Percentiles rank a stretch among this genome's conserved stretches.
Evolutionary conservation across 2,888 invertebrate species (phyloP).

Genomic region (Laothoe populi): DNA sequence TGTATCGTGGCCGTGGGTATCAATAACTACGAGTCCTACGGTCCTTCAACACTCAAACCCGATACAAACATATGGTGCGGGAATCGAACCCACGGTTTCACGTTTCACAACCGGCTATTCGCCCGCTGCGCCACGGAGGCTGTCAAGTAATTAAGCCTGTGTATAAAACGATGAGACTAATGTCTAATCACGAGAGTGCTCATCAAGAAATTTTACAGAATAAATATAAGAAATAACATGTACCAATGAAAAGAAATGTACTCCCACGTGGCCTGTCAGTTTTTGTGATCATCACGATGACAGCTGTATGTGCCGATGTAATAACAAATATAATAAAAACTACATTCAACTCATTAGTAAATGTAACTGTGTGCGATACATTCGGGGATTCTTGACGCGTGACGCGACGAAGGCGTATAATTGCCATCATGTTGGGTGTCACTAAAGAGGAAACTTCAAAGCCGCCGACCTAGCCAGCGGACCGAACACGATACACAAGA

Average conservation of each 20-base stretch:
- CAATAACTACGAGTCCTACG: too few species aligned
- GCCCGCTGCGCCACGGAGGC: too few species aligned
- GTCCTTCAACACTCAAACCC: too few species aligned
- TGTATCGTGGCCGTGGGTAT: too few species aligned
- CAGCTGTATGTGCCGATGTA: background rate
- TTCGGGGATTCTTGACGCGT: slow-evolving; percentile 35
- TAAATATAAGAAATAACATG: background rate
- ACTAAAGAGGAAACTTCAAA: slow-evolving; percentile 36
- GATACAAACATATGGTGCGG: too few species aligned
- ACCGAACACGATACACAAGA: slow-evolving; percentile 6
- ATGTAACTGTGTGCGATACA: slow-evolving; percentile 20
- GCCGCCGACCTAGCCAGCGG: slow-evolving; percentile 33
- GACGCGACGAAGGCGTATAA: slow-evolving; percentile 34
- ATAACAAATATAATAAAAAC: slow-evolving; percentile 12
- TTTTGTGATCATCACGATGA: slow-evolving; percentile 13
- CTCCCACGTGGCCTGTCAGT: slow-evolving; percentile 1
- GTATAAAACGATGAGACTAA: too few species aligned
- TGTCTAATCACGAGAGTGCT: too few species aligned
- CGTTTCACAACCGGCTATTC: too few species aligned
- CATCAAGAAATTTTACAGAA: background rate
- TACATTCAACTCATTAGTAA: slow-evolving; percentile 16
- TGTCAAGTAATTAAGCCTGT: too few species aligned
- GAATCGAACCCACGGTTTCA: too few species aligned
- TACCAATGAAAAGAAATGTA: background rate
- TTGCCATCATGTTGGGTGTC: slow-evolving; percentile 37